Evolutionary conservation across 2,113 vertebrate species (phyloP).

Genomic region (Anser brachyrhynchus): DNA sequence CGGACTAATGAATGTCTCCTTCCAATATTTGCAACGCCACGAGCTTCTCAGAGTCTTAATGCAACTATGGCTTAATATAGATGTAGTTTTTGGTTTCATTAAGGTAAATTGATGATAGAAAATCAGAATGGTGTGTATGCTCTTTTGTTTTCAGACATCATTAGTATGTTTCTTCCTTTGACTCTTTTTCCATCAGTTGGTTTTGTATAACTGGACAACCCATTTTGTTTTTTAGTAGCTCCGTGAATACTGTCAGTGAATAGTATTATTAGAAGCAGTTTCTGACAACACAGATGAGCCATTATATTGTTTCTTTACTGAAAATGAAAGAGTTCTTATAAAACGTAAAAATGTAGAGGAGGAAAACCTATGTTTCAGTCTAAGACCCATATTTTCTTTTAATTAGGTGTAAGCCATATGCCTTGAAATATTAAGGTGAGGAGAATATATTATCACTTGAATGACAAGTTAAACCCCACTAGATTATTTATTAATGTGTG

Average conservation of each 20-base stretch:
- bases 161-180: neutral
- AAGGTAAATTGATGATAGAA: neutral
- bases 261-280: neutral
- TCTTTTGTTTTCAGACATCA: neutral
- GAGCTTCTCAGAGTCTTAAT: neutral
- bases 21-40: neutral
- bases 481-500: conserved; percentile 8
- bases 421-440: conserved; percentile 11
- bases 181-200: neutral
- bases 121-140: rapidly evolving
- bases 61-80: neutral
- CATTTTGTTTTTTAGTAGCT: neutral
- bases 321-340: neutral
- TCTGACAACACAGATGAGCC: neutral
- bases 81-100: neutral
- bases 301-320: neutral
- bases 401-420: neutral
- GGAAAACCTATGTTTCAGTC: neutral
- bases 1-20: neutral
- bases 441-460: neutral
- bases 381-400: neutral
- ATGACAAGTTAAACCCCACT: neutral
- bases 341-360: neutral
- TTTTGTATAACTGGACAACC: neutral
- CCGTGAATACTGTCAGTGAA: neutral